Conservation (phyloP, 2,797 vertebrate species). For the Argyrosomus regius region DNA sequence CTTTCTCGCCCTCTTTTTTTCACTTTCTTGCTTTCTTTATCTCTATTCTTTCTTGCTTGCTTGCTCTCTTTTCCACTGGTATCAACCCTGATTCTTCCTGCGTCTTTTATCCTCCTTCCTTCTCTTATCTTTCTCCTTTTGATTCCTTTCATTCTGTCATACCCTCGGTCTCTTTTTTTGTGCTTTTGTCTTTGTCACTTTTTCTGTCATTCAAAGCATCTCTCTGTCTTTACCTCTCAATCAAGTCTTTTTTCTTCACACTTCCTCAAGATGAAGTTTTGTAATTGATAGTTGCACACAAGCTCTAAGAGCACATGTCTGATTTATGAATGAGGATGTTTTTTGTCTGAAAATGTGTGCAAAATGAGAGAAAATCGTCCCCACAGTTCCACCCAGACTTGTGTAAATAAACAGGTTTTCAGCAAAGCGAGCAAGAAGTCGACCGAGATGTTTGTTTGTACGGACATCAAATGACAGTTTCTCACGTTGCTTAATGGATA, state of each 20-base stretch:
- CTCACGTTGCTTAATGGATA: neutral
- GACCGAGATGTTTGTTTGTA: neutral
- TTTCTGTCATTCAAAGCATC: neutral
- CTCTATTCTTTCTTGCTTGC: constrained; percentile 11
- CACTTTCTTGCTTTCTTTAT: constrained; percentile 53
- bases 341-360: neutral
- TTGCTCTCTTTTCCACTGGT: constrained; percentile 1
- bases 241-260: constrained; percentile 9
- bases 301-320: neutral
- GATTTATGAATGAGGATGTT: constrained; percentile 29
- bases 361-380: constrained; percentile 1
- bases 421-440: neutral
- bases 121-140: neutral
- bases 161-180: neutral
- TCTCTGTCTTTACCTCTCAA: constrained; percentile 2
- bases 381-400: neutral
- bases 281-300: constrained; percentile 11
- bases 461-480: neutral
- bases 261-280: neutral
- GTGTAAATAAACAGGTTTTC: constrained; percentile 14
- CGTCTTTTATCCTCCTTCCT: neutral
- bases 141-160: neutral
- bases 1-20: constrained; percentile 55
- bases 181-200: neutral
- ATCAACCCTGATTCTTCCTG: neutral